These are phyloP conservation scores for Lordiphosa fenestrarum DNA, from an alignment of 2,888 invertebrate species.

Conservation along the genomic window DNA sequence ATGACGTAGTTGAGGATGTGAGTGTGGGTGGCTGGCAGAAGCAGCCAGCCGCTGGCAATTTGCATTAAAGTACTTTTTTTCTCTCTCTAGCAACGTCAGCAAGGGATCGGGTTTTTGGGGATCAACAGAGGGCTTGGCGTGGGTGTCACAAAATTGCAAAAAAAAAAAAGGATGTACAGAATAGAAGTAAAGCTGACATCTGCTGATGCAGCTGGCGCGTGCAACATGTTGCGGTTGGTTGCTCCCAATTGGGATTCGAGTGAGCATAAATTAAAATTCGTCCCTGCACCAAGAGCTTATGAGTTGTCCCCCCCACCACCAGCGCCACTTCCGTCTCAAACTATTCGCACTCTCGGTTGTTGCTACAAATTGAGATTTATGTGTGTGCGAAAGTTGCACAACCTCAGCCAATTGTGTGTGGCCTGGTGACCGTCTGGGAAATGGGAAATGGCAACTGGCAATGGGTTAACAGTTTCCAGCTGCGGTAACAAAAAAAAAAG, in stretches of 20 bases:
- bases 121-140: conserved; percentile 3
- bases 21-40: conserved; percentile 13
- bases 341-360: conserved; percentile 66
- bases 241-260: conserved; percentile 67
- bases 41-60: conserved; percentile 52
- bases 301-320: conserved; percentile 26
- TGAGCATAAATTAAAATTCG: conserved; percentile 69
- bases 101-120: conserved; percentile 7
- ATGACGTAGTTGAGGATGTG: conserved; percentile 8
- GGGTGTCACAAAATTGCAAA: conserved; percentile 2
- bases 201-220: conserved; percentile 41
- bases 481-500: conserved; percentile 34
- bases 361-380: conserved; percentile 71
- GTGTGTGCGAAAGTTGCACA: conserved; percentile 64
- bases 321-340: conserved; percentile 27
- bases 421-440: conserved; percentile 53
- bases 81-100: conserved; percentile 8
- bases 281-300: conserved; percentile 43
- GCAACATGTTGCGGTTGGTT: conserved; percentile 70
- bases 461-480: conserved; percentile 44
- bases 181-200: conserved; percentile 14
- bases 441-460: conserved; percentile 58
- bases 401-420: conserved; percentile 62
- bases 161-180: neutral
- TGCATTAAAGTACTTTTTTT: conserved; percentile 61